Conservation (phyloP, 64 coral and sea anemone genomes). For the Montipora sp. region DNA sequence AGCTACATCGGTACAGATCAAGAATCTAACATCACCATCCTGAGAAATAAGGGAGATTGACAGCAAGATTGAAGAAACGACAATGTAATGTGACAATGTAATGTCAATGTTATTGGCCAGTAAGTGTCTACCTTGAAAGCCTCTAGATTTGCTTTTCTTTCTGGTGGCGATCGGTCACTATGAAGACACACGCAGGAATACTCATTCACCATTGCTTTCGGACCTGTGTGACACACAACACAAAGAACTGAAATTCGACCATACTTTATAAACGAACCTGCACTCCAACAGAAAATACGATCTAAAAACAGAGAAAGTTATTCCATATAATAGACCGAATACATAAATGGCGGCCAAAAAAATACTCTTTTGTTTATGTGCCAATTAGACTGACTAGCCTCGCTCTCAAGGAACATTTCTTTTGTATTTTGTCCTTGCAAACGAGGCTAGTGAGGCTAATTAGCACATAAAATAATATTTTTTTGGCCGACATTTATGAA, state of each 20-base stretch:
- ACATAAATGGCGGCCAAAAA: too few relatives aligned
- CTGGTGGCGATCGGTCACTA: conserved; percentile 85
- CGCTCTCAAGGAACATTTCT: too few relatives aligned
- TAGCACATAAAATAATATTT: too few relatives aligned
- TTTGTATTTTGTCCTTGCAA: too few relatives aligned
- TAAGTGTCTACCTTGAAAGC: conserved; percentile 78
- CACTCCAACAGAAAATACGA: not conserved
- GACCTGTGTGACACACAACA: conserved; percentile 48
- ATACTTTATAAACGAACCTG: not conserved
- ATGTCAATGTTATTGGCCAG: not conserved
- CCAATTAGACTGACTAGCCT: too few relatives aligned
- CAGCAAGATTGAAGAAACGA: too few relatives aligned
- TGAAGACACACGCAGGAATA: conserved; percentile 98
- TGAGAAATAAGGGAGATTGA: not conserved
- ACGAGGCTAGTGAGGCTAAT: too few relatives aligned
- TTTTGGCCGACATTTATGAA: too few relatives aligned
- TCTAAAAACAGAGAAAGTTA: too few relatives aligned
- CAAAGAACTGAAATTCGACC: not conserved
- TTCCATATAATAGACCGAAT: too few relatives aligned
- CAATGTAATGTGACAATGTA: not conserved
- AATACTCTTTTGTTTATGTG: too few relatives aligned
- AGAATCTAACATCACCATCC: conserved; percentile 90
- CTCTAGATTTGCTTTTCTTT: conserved; percentile 83
- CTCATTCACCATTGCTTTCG: conserved; percentile 89
- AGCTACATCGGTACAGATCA: conserved; percentile 98